Base-by-base conservation (phyloP, 2,113 vertebrate species). In the Alouatta palliata region DNA sequence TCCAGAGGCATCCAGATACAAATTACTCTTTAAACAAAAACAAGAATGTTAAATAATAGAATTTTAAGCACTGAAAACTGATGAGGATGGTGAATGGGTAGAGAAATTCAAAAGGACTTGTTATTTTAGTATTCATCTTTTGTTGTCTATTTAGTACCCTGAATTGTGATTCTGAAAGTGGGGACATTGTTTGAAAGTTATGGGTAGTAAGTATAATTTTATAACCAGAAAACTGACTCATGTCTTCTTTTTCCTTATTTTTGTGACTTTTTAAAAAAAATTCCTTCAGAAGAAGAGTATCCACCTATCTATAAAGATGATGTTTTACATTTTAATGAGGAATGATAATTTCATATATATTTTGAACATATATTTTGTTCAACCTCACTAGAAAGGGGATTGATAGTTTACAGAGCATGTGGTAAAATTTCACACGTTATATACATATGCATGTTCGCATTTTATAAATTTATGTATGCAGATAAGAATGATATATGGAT, bases 201-300 rank as follows among this genome's bases (percentile, higher is more conserved):
- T 8, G 10, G 7, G 20, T 20, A 23, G 2, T 52, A 75, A 49
- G 35, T 23, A 58, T 6, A 81, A 37, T 54, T 95, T 71, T 17
- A 23, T 37, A n/a, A 54, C 1, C n/a, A 37, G 9, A 89, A 87
- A 83, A 80, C 21, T 7, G 73, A 93, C 68, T 52, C 27, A 5
- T 83, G 76, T 43, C 11, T 14, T 71, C 16, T 35, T 84, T 80
- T 80, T 61, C n/a, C 75, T 70, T 56, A 30, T 37, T 87, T 20
- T 27, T 73, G 5, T 81, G 79, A 54, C 20, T 95, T 45, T 35
- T 6, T 5, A 52, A 52, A 52, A 52, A 91, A 76, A 56, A 81
- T 96, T 91, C 58, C 54, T 97, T 89, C 58, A 77, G 43, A 90
- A 52, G 91, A 96, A 43, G 76, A 89, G 47, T 91, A 96, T 94